Evolutionary conservation across 2,888 invertebrate species (phyloP).

Genomic region (Spodoptera picta): DNA sequence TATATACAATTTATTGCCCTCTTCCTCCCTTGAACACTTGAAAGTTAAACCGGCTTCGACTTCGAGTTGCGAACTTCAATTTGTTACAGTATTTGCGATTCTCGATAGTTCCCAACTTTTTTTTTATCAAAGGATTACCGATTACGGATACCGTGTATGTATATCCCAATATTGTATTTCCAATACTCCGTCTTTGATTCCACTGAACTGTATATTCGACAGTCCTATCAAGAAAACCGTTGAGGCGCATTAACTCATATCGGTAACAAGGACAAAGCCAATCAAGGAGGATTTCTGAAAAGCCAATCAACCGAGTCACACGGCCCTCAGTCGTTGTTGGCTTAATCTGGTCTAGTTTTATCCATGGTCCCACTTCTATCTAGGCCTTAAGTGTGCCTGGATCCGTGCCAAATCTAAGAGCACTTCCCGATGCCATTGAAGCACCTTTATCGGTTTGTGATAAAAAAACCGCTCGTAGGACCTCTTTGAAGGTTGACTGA

Average conservation of each 20-base stretch:
- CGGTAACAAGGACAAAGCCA: constrained; percentile 56
- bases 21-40: constrained; percentile 45
- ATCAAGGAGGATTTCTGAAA: constrained; percentile 48
- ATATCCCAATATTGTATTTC: constrained; percentile 8
- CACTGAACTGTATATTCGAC: constrained; percentile 28
- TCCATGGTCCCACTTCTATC: constrained; percentile 38
- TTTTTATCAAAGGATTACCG: constrained; percentile 4
- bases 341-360: constrained; percentile 47
- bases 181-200: constrained; percentile 16
- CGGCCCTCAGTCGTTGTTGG: constrained; percentile 41
- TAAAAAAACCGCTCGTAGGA: constrained; percentile 36
- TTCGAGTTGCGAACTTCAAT: constrained; percentile 33
- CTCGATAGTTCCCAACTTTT: constrained; percentile 25
- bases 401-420: constrained; percentile 43
- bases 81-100: constrained; percentile 38
- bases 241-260: constrained; percentile 52
- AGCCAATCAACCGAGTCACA: constrained; percentile 26
- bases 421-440: constrained; percentile 33
- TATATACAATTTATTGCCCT: constrained; percentile 45
- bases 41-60: constrained; percentile 27
- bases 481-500: constrained; percentile 8
- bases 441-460: constrained; percentile 39
- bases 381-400: constrained; percentile 41
- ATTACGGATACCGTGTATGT: constrained; percentile 4
- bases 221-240: constrained; percentile 54